phyloP scores from a whole-genome alignment of 2,888 invertebrate species.

The Apocheima hispidaria region DNA sequence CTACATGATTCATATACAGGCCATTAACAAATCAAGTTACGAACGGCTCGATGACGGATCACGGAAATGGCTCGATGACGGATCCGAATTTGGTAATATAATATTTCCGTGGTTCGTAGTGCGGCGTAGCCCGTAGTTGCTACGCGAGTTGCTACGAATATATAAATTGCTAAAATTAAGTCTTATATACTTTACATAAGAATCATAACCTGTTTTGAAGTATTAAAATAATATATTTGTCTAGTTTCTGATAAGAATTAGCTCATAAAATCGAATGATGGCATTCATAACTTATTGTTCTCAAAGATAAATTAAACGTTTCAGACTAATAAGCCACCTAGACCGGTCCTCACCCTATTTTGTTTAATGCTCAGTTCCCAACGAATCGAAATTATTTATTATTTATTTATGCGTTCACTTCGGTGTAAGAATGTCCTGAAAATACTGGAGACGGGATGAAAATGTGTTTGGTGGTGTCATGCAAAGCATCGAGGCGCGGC shows the following conservation, averaged over 20 bases:
- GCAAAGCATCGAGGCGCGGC: too few relatives aligned
- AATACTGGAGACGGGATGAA: not conserved
- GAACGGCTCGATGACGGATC: not conserved
- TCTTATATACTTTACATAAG: too few relatives aligned
- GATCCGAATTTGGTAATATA: too few relatives aligned
- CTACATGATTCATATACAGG: conserved; percentile 34
- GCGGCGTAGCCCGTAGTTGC: not conserved
- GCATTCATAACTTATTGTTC: not conserved
- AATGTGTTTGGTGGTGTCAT: conserved; percentile 4
- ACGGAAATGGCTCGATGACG: too few relatives aligned
- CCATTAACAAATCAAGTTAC: conserved; percentile 27
- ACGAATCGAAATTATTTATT: not conserved
- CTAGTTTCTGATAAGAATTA: not conserved
- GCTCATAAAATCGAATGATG: not conserved
- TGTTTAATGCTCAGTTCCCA: not conserved
- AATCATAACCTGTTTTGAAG: too few relatives aligned
- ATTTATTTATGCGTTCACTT: not conserved
- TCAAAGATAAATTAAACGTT: not conserved
- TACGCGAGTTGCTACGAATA: conserved; percentile 1
- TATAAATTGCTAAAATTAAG: not conserved
- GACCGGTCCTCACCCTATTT: conserved; percentile 5
- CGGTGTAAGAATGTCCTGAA: not conserved
- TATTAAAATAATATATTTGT: too few relatives aligned
- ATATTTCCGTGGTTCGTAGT: not conserved
- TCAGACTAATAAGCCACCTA: not conserved